phyloP scores from a whole-genome alignment of 2,113 vertebrate species.

The western clawed frog (Xenopus tropicalis) region DNA sequence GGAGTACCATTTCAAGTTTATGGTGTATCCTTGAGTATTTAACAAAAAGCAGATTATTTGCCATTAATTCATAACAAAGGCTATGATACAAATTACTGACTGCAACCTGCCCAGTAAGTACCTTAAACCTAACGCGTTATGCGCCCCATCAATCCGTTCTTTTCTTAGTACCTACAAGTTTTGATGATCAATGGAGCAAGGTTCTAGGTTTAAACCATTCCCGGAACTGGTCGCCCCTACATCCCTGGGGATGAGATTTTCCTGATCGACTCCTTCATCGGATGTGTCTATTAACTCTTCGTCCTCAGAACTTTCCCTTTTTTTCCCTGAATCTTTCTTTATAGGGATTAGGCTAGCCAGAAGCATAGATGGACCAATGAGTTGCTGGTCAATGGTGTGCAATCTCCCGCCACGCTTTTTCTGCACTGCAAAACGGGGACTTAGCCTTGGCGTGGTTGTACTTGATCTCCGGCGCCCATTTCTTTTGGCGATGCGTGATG shows the following conservation, averaged over 20 bases:
- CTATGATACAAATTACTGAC: too few species aligned
- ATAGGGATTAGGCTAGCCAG: slow-evolving; percentile 69
- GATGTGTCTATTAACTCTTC: slow-evolving; percentile 47
- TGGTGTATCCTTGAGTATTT: too few species aligned
- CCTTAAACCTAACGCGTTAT: too few species aligned
- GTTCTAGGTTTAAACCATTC: slow-evolving; percentile 33
- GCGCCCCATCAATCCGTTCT: background rate
- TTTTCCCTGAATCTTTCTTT: slow-evolving; percentile 52
- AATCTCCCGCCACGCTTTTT: slow-evolving; percentile 44
- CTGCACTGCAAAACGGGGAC: slow-evolving; percentile 74
- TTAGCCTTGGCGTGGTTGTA: slow-evolving; percentile 73
- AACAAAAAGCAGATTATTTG: too few species aligned
- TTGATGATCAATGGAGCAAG: slow-evolving; percentile 8
- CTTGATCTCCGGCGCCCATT: slow-evolving; percentile 72
- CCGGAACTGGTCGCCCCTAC: slow-evolving; percentile 34
- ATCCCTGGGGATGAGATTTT: slow-evolving; percentile 8
- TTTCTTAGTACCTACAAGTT: slow-evolving; percentile 24
- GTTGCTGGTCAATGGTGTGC: slow-evolving; percentile 57
- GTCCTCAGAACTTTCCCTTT: slow-evolving; percentile 49
- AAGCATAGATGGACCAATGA: slow-evolving; percentile 67
- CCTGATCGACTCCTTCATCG: slow-evolving; percentile 5
- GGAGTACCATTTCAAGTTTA: too few species aligned
- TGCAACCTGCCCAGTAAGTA: too few species aligned
- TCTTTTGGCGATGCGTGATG: background rate
- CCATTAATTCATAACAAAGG: too few species aligned